Evolutionary conservation across 1,140 invertebrate genomes (phyloP).

Genomic region (Drosophila parvula): DNA sequence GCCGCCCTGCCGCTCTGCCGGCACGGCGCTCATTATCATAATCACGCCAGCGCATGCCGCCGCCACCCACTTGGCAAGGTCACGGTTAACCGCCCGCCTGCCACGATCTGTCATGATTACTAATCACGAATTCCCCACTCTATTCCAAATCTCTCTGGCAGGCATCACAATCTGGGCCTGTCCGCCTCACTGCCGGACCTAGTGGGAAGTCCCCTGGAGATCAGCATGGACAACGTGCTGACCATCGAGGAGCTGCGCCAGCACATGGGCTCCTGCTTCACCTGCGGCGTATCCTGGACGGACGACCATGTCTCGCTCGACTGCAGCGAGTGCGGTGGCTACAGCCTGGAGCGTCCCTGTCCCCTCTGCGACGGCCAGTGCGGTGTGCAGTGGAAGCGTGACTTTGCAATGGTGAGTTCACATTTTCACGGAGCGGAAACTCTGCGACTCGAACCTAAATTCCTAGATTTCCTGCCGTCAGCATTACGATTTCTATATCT

Average conservation of each 20-base stretch:
- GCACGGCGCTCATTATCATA: constrained; percentile 70
- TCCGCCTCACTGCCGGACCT: constrained; percentile 82
- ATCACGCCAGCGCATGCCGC: constrained; percentile 58
- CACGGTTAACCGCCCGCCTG: constrained; percentile 42
- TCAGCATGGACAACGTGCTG: constrained; percentile 85
- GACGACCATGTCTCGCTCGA: constrained; percentile 92
- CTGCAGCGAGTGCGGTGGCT: constrained; percentile 93
- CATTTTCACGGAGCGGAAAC: neutral
- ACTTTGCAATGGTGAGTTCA: constrained; percentile 89
- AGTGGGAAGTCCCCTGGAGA: constrained; percentile 80
- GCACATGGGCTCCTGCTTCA: constrained; percentile 89
- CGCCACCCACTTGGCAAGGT: constrained; percentile 47
- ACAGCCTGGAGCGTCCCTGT: constrained; percentile 90
- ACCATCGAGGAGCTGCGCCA: constrained; percentile 90
- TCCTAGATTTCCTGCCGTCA: constrained; percentile 19
- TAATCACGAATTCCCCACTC: constrained; percentile 40
- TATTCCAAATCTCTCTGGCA: constrained; percentile 49
- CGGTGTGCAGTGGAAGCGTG: constrained; percentile 89
- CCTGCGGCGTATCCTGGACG: constrained; percentile 93
- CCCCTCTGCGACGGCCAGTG: constrained; percentile 91
- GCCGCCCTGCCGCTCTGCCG: constrained; percentile 8
- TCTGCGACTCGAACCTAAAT: constrained; percentile 4
- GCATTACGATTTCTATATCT: neutral
- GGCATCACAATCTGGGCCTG: constrained; percentile 79
- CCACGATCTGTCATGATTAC: constrained; percentile 44